These are phyloP conservation scores for Psilopogon haemacephalus DNA, from an alignment of 2,113 vertebrate species.

Conservation along the genomic window DNA sequence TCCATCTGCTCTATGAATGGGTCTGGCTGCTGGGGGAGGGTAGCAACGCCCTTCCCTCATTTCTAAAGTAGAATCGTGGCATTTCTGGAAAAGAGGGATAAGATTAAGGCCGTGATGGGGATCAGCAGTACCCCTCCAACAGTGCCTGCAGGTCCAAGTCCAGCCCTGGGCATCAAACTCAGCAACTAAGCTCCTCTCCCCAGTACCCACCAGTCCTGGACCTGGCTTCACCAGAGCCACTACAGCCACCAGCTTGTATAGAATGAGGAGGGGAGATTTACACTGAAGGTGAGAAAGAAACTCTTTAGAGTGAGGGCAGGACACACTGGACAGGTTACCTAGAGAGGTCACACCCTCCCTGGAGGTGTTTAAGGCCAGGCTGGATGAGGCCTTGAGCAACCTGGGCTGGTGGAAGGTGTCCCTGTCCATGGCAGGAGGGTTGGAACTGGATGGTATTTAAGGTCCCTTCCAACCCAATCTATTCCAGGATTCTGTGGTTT, in stretches of 20 bases:
- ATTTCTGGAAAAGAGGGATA: rapidly evolving
- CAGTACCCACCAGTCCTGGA: not conserved
- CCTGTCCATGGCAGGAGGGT: too few relatives aligned
- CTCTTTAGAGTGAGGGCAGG: too few relatives aligned
- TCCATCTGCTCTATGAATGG: constrained; percentile 46
- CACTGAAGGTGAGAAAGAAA: too few relatives aligned
- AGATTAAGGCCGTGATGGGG: rapidly evolving
- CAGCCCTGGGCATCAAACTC: not conserved
- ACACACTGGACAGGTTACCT: too few relatives aligned
- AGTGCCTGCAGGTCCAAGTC: not conserved
- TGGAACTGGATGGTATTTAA: too few relatives aligned
- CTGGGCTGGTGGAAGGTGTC: too few relatives aligned
- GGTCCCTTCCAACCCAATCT: too few relatives aligned
- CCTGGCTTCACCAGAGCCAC: rapidly evolving
- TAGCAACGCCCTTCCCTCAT: not conserved
- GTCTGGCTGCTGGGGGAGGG: not conserved
- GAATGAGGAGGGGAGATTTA: too few relatives aligned
- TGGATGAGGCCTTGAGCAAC: too few relatives aligned
- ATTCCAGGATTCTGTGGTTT: too few relatives aligned
- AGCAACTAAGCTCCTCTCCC: not conserved
- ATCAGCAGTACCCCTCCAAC: not conserved
- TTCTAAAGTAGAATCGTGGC: not conserved
- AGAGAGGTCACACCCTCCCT: too few relatives aligned
- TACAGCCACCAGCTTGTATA: not conserved
- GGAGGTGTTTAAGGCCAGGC: too few relatives aligned